Evolutionary conservation across 2,797 vertebrate species (phyloP).

Genomic region (Parotocinclus haroldoi): DNA sequence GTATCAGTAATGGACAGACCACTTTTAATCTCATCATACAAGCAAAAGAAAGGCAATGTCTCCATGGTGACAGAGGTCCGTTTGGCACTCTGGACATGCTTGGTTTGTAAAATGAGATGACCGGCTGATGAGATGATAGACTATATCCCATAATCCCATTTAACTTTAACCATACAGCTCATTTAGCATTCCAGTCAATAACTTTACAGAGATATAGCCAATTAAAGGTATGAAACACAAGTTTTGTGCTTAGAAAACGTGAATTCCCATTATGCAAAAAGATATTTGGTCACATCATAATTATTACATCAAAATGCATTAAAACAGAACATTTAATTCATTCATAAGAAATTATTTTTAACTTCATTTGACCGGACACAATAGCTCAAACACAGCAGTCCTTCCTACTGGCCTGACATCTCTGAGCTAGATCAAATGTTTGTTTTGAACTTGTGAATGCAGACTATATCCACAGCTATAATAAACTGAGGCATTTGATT

Average conservation of each 20-base stretch:
- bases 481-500: conserved; percentile 2
- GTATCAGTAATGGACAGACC: conserved; percentile 34
- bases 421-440: conserved; percentile 15
- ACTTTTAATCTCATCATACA: conserved; percentile 44
- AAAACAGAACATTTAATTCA: conserved; percentile 15
- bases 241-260: conserved; percentile 4
- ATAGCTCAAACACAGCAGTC: background rate
- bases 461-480: conserved; percentile 1
- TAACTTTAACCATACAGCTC: conserved; percentile 22
- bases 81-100: conserved; percentile 41
- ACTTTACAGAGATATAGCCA: background rate
- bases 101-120: conserved; percentile 35
- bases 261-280: background rate
- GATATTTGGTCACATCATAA: background rate
- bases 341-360: conserved; percentile 22
- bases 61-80: conserved; percentile 51
- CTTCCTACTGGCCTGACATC: conserved; percentile 17
- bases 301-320: background rate
- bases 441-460: conserved; percentile 10
- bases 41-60: conserved; percentile 42
- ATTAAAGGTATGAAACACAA: conserved; percentile 15
- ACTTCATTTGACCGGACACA: conserved; percentile 18
- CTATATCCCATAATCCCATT: conserved; percentile 30
- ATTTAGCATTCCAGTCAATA: conserved; percentile 9
- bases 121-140: conserved; percentile 36